Base-by-base conservation (phyloP, 2,113 vertebrate species). In the Acanthisitta chloris region DNA sequence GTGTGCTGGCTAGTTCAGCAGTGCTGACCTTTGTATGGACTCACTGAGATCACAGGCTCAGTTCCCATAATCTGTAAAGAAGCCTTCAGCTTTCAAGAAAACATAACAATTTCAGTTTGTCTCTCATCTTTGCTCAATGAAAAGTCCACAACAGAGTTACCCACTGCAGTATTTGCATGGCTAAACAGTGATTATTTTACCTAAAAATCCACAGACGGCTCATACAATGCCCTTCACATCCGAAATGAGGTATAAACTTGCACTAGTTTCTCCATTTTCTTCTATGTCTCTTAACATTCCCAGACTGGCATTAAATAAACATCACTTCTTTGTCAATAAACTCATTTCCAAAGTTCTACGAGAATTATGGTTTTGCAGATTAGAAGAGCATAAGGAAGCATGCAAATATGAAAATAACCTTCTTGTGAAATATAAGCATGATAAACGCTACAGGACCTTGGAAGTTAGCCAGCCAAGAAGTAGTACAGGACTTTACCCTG, bases 11-110 rank as follows among this genome's bases (percentile, higher is more conserved):
- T 82, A 40, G 34, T 55, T 86, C 76, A 92, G 67, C 79, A 95
- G 67, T 34, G 71, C 31, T 96, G 88, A 96, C 94, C 88, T 95
- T 83, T 86, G 76, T 33, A 42, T 34, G 45, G 93, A 69, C 80
- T 95, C 69, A 43, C 46, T 70, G 49, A 59, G 66, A 77, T 69
- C 71, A 58, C 33, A 61, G 80, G 52, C 90, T 88, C 31, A 1
- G 33, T 66, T 93, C 72, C 64, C 72, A 42, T 48, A 92, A 81
- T 73, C 82, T 59, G 71, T 66, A 87, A 65, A 92, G 71, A 69
- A 79, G 70, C 26, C 78, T 80, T 88, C 54, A 80, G 74, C 81
- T 86, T n/a, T n/a, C n/a, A n/a, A n/a, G 25, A 52, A 96, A 93
- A 81, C 48, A 48, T 67, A 86, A 64, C 51, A n/a, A 25, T 81